phyloP scores from a whole-genome alignment of 2,888 invertebrate genomes.

The Melanchra persicariae region DNA sequence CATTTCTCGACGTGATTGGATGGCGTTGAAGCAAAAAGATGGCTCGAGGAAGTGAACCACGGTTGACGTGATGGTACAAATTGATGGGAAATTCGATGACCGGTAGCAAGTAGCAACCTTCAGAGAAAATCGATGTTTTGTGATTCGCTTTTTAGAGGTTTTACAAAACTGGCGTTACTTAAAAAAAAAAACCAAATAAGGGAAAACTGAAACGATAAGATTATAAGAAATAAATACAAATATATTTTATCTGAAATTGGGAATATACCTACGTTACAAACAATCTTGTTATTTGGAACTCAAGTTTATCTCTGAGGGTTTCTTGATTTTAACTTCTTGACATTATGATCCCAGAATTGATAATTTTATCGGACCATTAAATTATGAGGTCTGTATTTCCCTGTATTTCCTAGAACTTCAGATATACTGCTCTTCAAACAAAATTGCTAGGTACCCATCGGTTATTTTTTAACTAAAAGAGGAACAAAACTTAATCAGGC shows the following conservation, averaged over 20 bases:
- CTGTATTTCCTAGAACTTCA: too few species aligned
- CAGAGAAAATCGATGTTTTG: neutral
- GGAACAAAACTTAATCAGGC: neutral
- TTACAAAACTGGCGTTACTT: neutral
- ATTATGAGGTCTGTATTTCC: neutral
- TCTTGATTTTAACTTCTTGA: neutral
- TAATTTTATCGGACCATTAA: neutral
- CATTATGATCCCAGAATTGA: neutral
- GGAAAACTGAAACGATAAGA: neutral
- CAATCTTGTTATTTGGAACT: slow-evolving; percentile 13
- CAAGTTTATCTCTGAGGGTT: neutral
- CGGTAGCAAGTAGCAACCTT: slow-evolving; percentile 36
- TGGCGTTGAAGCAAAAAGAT: slow-evolving; percentile 74
- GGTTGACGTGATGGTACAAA: slow-evolving; percentile 76
- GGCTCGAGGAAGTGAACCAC: slow-evolving; percentile 76
- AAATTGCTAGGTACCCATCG: neutral
- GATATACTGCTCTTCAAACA: neutral
- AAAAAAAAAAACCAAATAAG: neutral
- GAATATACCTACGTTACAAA: neutral
- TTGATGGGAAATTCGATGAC: slow-evolving; percentile 69
- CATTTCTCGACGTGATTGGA: slow-evolving; percentile 83
- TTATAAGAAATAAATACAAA: neutral
- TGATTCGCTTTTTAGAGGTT: neutral
- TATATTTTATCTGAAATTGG: neutral
- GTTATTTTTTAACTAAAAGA: neutral